A percentile compares a stretch with the other conserved stretches of the same genome.
phyloP scores from a whole-genome alignment of 2,797 vertebrate species.

The Streptopelia turtur region DNA sequence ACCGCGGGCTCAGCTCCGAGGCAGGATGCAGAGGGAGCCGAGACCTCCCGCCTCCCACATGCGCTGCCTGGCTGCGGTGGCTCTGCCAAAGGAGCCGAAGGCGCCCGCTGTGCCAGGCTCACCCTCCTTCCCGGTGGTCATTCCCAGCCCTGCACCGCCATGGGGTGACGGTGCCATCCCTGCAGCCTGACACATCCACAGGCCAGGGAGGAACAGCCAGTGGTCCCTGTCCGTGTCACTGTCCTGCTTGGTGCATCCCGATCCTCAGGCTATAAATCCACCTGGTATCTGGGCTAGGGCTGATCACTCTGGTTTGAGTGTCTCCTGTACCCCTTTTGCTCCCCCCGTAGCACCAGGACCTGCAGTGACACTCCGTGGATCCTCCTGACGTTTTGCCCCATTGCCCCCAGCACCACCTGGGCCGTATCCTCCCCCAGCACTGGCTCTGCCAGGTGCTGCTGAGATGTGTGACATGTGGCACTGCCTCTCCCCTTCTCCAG shows the following conservation, averaged over 20 bases:
- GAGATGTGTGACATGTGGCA: background rate
- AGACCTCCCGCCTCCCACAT: background rate
- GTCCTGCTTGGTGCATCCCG: background rate
- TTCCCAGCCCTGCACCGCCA: background rate
- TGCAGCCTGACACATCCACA: background rate
- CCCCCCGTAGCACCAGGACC: accelerated
- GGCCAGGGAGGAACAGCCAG: background rate
- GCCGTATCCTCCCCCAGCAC: background rate
- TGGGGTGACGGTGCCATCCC: background rate
- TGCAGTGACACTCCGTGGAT: background rate
- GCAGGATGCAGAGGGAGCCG: background rate
- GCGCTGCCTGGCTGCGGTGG: background rate
- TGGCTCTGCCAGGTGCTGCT: background rate
- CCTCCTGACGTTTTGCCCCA: accelerated
- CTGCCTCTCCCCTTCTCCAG: background rate
- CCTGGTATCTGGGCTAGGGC: accelerated
- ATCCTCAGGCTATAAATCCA: background rate
- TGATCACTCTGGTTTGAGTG: accelerated
- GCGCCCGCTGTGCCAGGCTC: background rate
- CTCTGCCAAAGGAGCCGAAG: background rate
- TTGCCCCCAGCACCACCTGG: background rate
- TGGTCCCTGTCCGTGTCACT: accelerated
- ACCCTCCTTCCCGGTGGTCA: background rate
- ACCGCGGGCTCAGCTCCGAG: background rate
- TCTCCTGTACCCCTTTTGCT: background rate